phyloP scores from a whole-genome alignment of 2,888 invertebrate species.

The Zygothrica quintamaculata region DNA sequence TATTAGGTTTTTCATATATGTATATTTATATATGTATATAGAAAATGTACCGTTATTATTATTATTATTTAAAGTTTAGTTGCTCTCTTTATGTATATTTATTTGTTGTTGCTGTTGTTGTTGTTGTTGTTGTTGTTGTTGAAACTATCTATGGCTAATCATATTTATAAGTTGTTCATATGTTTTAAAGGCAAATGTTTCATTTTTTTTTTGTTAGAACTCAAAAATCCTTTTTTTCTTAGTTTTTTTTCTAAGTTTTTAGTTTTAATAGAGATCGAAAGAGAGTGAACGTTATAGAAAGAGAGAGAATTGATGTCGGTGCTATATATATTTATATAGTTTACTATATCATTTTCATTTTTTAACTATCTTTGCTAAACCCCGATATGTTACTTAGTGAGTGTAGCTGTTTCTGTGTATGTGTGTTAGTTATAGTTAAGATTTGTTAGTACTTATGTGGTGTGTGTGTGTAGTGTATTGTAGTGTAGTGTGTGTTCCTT shows the following conservation, averaged over 20 bases:
- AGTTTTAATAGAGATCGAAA: constrained; percentile 12
- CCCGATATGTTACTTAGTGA: constrained; percentile 61
- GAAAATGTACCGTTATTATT: constrained; percentile 59
- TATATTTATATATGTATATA: constrained; percentile 58
- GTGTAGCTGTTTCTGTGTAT: constrained; percentile 19
- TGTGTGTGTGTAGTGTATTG: constrained; percentile 33
- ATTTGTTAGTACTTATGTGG: constrained; percentile 10
- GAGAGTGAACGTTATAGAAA: constrained; percentile 2
- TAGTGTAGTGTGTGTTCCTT: constrained; percentile 14
- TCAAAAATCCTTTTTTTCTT: constrained; percentile 11
- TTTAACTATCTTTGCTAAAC: constrained; percentile 33
- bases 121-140: constrained; percentile 48
- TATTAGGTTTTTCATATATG: constrained; percentile 53
- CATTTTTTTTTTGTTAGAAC: constrained; percentile 34
- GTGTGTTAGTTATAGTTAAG: constrained; percentile 3
- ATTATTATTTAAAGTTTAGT: too few relatives aligned
- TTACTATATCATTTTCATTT: constrained; percentile 12
- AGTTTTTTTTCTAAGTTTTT: constrained; percentile 27
- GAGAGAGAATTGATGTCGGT: constrained; percentile 23
- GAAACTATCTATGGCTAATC: constrained; percentile 64
- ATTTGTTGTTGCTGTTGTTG: constrained; percentile 32
- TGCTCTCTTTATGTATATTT: too few relatives aligned
- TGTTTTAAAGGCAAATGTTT: constrained; percentile 64
- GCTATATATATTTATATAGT: constrained; percentile 44
- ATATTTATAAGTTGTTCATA: constrained; percentile 56